These are phyloP conservation scores for Tetrax tetrax DNA, from an alignment of 2,113 vertebrate genomes.

Conservation along the genomic window DNA sequence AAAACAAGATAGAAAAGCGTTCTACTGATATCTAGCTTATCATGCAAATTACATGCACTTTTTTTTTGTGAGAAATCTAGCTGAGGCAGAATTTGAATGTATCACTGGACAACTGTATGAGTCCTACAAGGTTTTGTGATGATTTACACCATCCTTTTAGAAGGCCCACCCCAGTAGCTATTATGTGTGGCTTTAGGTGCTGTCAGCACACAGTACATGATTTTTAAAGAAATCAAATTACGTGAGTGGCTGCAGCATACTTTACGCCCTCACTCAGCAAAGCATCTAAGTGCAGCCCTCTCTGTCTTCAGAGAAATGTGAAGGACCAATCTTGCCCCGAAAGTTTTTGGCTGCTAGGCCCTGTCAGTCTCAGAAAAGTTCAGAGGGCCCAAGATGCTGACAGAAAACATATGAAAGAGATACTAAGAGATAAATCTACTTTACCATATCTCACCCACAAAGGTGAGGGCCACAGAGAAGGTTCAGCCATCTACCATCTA, in stretches of 20 bases:
- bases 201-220: not conserved
- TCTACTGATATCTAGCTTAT: not conserved
- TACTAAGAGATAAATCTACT: not conserved
- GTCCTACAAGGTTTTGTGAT: not conserved
- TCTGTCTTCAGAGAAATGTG: not conserved
- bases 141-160: not conserved
- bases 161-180: not conserved
- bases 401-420: not conserved
- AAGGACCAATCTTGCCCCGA: not conserved
- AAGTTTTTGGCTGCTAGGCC: not conserved
- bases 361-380: not conserved
- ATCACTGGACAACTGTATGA: not conserved
- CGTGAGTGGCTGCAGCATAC: not conserved
- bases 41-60: not conserved
- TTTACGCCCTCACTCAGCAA: not conserved
- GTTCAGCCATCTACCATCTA: not conserved
- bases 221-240: not conserved
- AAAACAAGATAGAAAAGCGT: not conserved
- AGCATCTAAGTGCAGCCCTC: fast-evolving
- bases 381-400: not conserved
- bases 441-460: not conserved
- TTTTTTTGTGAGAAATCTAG: not conserved
- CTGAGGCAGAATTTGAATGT: not conserved
- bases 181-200: not conserved
- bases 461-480: not conserved